These are phyloP conservation scores for Myrmophylax atrothorax DNA, from an alignment of 2,113 vertebrate genomes.

Conservation along the genomic window DNA sequence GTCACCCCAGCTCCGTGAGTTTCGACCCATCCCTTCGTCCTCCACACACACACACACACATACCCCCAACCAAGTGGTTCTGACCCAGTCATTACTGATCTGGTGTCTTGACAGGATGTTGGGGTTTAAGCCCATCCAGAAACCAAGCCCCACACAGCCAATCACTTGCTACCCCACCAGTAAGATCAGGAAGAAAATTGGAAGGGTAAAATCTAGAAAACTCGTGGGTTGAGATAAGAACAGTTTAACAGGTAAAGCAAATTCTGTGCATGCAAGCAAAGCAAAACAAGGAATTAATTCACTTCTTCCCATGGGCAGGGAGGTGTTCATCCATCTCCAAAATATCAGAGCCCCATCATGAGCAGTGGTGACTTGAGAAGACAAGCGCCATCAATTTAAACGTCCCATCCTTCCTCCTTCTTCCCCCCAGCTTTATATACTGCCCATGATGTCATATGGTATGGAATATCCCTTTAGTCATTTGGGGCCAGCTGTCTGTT, in stretches of 20 bases:
- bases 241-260: background rate
- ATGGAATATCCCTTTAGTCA: background rate
- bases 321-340: background rate
- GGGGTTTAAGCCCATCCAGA: background rate
- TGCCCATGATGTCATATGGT: background rate
- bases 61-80: no score
- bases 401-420: background rate
- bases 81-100: no score
- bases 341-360: background rate
- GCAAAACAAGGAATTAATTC: background rate
- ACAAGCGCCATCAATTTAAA: background rate
- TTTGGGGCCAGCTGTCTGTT: background rate
- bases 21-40: no score
- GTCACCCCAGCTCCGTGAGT: no score
- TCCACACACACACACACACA: no score
- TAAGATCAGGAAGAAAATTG: rapidly evolving
- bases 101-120: background rate
- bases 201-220: background rate
- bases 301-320: background rate
- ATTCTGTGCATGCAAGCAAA: background rate
- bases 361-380: background rate
- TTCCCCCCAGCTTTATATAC: background rate
- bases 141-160: background rate
- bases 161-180: background rate
- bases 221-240: background rate